Evolutionary conservation across 53 echinoderm and acorn worm species (phyloP).

Genomic region (Glandiceps talaboti): DNA sequence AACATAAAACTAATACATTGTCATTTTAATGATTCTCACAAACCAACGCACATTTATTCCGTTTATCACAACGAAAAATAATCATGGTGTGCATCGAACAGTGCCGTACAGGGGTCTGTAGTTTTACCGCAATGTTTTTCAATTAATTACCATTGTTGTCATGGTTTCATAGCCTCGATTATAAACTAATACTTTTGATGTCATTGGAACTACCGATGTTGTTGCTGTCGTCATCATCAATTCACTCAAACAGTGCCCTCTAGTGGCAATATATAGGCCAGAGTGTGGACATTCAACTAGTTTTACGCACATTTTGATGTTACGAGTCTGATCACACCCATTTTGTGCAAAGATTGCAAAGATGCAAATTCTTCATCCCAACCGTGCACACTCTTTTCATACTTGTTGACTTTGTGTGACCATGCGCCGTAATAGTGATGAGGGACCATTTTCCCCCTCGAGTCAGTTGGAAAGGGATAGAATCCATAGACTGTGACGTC

Average conservation of each 20-base stretch:
- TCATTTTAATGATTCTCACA: no score
- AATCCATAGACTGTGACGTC: neutral
- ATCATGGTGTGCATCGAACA: no score
- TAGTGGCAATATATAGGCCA: neutral
- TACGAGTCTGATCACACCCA: neutral
- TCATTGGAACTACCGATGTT: no score
- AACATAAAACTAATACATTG: no score
- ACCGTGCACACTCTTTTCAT: neutral
- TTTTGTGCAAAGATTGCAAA: neutral
- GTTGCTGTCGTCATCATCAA: neutral
- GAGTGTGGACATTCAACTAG: no score
- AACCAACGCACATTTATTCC: no score
- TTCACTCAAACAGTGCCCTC: neutral
- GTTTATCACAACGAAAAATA: no score
- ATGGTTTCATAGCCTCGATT: no score
- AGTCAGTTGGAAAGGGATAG: neutral
- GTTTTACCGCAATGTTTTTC: no score
- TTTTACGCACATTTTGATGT: neutral
- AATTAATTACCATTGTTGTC: neutral
- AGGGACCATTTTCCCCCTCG: neutral
- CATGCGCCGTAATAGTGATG: neutral
- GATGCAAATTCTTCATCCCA: neutral
- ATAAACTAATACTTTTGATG: no score
- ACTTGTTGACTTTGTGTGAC: neutral
- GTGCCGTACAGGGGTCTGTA: no score